Percentiles rank a stretch among this genome's conserved stretches.
phyloP scores from a whole-genome alignment of 2,888 invertebrate species.

The Caenorhabditis sp. region DNA sequence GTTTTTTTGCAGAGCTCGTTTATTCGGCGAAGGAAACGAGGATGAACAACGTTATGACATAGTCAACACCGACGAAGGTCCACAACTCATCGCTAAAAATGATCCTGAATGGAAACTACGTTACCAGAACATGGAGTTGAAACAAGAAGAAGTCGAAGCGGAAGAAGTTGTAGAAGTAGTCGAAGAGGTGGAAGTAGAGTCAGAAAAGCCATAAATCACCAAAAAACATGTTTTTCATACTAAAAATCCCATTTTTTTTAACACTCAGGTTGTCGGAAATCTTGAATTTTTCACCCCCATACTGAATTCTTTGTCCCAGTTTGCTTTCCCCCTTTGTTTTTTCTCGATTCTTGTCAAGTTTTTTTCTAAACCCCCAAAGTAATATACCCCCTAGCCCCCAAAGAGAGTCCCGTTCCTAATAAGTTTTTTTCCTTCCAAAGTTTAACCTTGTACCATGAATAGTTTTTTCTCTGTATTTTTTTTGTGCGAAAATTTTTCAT shows the following conservation, averaged over 20 bases:
- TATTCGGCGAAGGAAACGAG: conserved; percentile 32
- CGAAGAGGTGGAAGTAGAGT: background rate
- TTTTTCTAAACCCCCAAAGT: background rate
- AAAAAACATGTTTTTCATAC: too few relatives aligned
- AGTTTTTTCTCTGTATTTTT: too few relatives aligned
- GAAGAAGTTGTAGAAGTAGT: background rate
- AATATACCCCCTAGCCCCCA: background rate
- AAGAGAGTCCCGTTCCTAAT: background rate
- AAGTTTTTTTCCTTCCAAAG: too few relatives aligned
- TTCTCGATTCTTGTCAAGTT: background rate
- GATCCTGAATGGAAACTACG: conserved; percentile 25
- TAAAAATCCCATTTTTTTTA: too few relatives aligned
- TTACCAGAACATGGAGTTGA: conserved; percentile 7
- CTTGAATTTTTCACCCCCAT: background rate
- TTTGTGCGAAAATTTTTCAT: too few relatives aligned
- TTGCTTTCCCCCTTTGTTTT: conserved; percentile 5
- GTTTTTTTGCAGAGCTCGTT: too few relatives aligned
- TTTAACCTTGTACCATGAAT: too few relatives aligned
- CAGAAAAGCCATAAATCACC: conserved; percentile 3
- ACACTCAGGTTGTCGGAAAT: too few relatives aligned
- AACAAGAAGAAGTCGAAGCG: background rate
- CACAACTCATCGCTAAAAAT: conserved; percentile 24
- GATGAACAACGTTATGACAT: conserved; percentile 15
- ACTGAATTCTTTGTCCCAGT: background rate
- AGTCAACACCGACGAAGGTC: conserved; percentile 19